Percentiles rank a stretch among this genome's conserved stretches.
phyloP scores from a whole-genome alignment of 2,888 invertebrate genomes.

The Chirona hameri region DNA sequence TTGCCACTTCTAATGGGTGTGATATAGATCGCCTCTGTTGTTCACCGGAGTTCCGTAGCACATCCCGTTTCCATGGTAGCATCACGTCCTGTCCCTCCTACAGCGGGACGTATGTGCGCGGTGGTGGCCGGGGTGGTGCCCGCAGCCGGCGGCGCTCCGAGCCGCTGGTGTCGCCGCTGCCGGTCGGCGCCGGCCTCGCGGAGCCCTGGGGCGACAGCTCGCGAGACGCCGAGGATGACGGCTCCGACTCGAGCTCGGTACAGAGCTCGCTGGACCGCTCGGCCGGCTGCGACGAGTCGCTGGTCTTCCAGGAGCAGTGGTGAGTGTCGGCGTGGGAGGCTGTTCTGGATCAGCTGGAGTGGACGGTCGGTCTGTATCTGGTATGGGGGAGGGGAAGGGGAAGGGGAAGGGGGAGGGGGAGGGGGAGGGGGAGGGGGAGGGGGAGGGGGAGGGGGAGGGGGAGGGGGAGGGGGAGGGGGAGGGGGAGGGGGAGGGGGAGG shows the following conservation, averaged over 20 bases:
- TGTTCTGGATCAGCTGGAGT: not conserved
- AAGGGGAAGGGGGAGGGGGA: too few species aligned
- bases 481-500: too few species aligned
- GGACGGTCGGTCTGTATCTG: too few species aligned
- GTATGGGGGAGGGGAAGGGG: too few species aligned
- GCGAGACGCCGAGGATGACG: conserved; percentile 8
- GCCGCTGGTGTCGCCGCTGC: conserved; percentile 22
- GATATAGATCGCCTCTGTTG: too few species aligned
- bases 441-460: too few species aligned
- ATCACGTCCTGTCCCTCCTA: not conserved
- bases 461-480: too few species aligned
- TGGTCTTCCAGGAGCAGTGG: conserved; percentile 24
- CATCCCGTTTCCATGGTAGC: too few species aligned
- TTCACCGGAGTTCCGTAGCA: too few species aligned
- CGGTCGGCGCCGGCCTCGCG: not conserved
- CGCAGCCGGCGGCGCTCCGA: conserved; percentile 1
- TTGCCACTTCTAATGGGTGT: too few species aligned
- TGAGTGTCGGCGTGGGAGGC: not conserved
- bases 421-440: too few species aligned
- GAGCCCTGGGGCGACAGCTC: conserved; percentile 24
- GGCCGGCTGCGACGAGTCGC: conserved; percentile 3
- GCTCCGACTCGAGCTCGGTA: conserved; percentile 26
- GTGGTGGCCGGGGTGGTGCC: not conserved
- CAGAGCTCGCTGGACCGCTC: conserved; percentile 30
- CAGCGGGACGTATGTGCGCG: conserved; percentile 13